Evolutionary conservation across 2,888 invertebrate species (phyloP).

Genomic region (Chirona hameri): DNA sequence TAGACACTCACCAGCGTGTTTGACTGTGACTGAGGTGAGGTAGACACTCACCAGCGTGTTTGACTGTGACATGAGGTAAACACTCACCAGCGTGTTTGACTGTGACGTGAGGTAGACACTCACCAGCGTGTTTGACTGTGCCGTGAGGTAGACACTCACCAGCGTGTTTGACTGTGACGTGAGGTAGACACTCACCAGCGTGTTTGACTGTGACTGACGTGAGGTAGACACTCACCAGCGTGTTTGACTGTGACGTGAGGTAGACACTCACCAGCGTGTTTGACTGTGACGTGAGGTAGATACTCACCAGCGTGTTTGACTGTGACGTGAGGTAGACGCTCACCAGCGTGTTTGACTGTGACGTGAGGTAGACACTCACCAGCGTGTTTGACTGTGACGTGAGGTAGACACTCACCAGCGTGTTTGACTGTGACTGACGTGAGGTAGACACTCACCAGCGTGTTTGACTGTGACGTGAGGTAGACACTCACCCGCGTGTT

Average conservation of each 20-base stretch:
- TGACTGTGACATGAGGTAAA: slow-evolving; percentile 90
- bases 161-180: slow-evolving; percentile 79
- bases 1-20: too few relatives aligned
- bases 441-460: too few relatives aligned
- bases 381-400: slow-evolving; percentile 79
- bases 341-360: slow-evolving; percentile 71
- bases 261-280: too few relatives aligned
- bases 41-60: too few relatives aligned
- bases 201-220: slow-evolving; percentile 79
- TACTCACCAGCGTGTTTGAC: too few relatives aligned
- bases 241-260: slow-evolving; percentile 77
- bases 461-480: slow-evolving; percentile 77
- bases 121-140: slow-evolving; percentile 71
- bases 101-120: slow-evolving; percentile 90
- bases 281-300: slow-evolving; percentile 86
- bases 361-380: slow-evolving; percentile 92
- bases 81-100: slow-evolving; percentile 75
- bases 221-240: too few relatives aligned
- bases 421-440: slow-evolving; percentile 79
- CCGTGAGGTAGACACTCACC: slow-evolving; percentile 92
- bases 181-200: too few relatives aligned
- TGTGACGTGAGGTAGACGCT: slow-evolving; percentile 90
- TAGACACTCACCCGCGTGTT: too few relatives aligned
- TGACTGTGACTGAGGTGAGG: slow-evolving; percentile 81
- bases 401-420: too few relatives aligned